Percentiles rank a stretch among this genome's conserved stretches.
phyloP scores from a whole-genome alignment of 2,113 vertebrate species.

The Crotalus helleri region DNA sequence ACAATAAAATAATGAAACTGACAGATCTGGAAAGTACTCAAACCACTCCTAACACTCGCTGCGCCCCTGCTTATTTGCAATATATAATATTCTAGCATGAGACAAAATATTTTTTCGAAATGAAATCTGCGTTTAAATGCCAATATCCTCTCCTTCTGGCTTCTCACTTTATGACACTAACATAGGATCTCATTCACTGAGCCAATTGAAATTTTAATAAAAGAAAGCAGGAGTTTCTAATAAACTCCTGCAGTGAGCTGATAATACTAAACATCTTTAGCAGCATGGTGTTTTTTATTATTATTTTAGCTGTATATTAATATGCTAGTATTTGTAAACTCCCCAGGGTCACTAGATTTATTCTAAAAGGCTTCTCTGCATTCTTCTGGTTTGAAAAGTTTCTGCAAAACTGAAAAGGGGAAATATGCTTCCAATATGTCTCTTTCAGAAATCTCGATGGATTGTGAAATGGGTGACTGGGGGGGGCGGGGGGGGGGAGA shows the following conservation, averaged over 20 bases:
- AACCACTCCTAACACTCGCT: constrained; percentile 66
- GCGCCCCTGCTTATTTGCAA: constrained; percentile 69
- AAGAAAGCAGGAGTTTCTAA: constrained; percentile 87
- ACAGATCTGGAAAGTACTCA: constrained; percentile 65
- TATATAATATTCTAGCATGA: constrained; percentile 72
- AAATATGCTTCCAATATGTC: constrained; percentile 52
- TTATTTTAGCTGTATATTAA: constrained; percentile 86
- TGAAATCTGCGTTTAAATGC: constrained; percentile 80
- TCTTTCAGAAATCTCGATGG: constrained; percentile 38
- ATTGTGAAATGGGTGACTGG: neutral
- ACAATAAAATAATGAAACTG: constrained; percentile 65
- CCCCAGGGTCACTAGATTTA: constrained; percentile 78
- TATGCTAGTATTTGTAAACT: constrained; percentile 87
- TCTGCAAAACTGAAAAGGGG: constrained; percentile 61
- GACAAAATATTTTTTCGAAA: constrained; percentile 75
- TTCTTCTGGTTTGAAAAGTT: constrained; percentile 69
- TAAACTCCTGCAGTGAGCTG: constrained; percentile 81
- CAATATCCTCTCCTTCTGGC: constrained; percentile 83
- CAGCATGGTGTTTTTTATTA: constrained; percentile 85
- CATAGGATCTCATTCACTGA: constrained; percentile 82
- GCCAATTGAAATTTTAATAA: constrained; percentile 88
- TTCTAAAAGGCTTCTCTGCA: constrained; percentile 69
- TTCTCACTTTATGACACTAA: constrained; percentile 84
- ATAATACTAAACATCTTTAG: constrained; percentile 84
- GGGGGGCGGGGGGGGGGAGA: neutral